Base-by-base conservation (phyloP, 30 jellyfish, hydroid and myxozoan genomes). In the Haliclystus octoradiatus region DNA sequence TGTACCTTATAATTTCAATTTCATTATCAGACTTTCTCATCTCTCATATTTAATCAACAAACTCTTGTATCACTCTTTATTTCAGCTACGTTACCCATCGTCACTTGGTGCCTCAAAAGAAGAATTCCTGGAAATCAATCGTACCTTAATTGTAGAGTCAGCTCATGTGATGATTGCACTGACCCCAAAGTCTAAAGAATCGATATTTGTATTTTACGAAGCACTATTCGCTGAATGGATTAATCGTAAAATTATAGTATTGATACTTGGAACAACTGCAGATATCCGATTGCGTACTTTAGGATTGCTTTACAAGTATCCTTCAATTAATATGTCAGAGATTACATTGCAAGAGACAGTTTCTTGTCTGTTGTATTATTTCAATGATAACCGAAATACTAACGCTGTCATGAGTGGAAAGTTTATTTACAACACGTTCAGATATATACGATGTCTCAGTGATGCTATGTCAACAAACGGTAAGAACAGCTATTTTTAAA, bases 61-160 rank as follows among this genome's bases (percentile, higher is more conserved):
- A 31, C 30, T 19, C 2, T 9, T 46, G 2, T 19, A 26, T 4
- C 19, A 29, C 12, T 2, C 60, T 34, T 24, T 5, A 34, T 49
- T 26, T 1, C 53, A 78, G 92, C 83, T 78, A 0, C 50, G 46
- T 51, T 78, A 83, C 4, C 92, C 69, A 0, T 33, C 28, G 68
- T 69, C 27, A 33, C 84, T 78, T n/a, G 92, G 92, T 70, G 78
- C 69, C n/a, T 69, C 92, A 7, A 69, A 70, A 49, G 92, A 78
- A 15, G 92, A 78, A 23, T 78, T 78, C 72, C 72, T 78, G 32
- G 13, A 70, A 26, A 24, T 57, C 7, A 78, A 78, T 50, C 73
- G 76, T 28, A 50, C 62, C 28, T 9, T 22, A 63, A 64, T 78
- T 26, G 77, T 83, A 1, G 26, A 77, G 19, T 69, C 78, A 25